Percentiles rank a stretch among this genome's conserved stretches.
Evolutionary conservation across 2,888 invertebrate genomes (phyloP).

Genomic region (Ormyrus pomaceus): DNA sequence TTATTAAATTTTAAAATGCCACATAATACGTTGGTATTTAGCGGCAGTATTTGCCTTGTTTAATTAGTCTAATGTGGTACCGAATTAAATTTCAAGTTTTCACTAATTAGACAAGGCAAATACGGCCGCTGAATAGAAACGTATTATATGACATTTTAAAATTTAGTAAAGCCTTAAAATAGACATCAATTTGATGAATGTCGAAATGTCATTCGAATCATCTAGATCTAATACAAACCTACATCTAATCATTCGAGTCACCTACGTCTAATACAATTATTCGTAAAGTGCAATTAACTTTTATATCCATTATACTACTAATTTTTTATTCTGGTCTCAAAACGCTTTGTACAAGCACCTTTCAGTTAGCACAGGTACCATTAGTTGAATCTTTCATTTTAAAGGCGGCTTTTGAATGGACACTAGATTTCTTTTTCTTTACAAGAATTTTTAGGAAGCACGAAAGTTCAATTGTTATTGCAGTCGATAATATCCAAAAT

Average conservation of each 20-base stretch:
- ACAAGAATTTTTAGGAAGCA: too few species aligned
- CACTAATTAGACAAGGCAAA: too few species aligned
- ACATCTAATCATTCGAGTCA: background rate
- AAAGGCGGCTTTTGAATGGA: too few species aligned
- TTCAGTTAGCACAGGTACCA: background rate
- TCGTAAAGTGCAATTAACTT: background rate
- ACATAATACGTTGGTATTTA: background rate
- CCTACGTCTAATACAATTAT: slow-evolving; percentile 1
- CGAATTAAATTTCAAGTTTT: too few species aligned
- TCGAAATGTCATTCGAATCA: background rate
- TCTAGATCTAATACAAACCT: background rate
- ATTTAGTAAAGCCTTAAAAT: background rate
- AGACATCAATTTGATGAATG: too few species aligned
- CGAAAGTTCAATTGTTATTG: too few species aligned
- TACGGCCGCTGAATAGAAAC: too few species aligned
- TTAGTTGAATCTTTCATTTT: too few species aligned
- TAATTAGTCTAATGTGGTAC: too few species aligned
- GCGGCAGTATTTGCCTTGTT: too few species aligned
- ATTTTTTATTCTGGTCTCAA: background rate
- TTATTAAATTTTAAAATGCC: background rate
- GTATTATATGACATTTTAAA: background rate
- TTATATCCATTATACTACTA: background rate
- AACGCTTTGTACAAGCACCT: slow-evolving; percentile 15
- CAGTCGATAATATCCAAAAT: too few species aligned
- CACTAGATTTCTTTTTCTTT: too few species aligned